phyloP scores from a whole-genome alignment of 2,888 invertebrate species.

The Lithophane socia region DNA sequence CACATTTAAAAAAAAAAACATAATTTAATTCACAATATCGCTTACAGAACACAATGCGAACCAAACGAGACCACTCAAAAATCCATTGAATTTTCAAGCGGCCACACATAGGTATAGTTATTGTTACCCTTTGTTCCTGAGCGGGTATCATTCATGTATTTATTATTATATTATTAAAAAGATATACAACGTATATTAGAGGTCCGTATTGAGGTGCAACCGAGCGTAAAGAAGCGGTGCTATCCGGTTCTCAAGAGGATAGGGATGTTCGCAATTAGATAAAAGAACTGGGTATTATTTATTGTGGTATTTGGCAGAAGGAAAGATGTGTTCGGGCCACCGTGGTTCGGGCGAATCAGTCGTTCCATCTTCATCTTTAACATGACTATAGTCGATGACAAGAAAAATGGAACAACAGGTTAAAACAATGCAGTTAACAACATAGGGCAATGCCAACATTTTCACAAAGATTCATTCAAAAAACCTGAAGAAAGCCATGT shows the following conservation, averaged over 20 bases:
- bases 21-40: constrained; percentile 66
- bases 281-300: constrained; percentile 38
- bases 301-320: constrained; percentile 9
- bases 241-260: constrained; percentile 88
- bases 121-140: constrained; percentile 63
- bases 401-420: background rate
- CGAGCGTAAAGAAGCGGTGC: constrained; percentile 86
- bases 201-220: constrained; percentile 77
- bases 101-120: constrained; percentile 57
- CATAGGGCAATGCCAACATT: background rate
- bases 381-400: too few species aligned
- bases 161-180: constrained; percentile 82
- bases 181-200: constrained; percentile 85
- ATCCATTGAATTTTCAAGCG: constrained; percentile 63
- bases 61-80: constrained; percentile 61
- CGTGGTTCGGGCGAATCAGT: background rate
- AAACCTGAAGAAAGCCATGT: background rate
- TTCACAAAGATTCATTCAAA: background rate
- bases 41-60: constrained; percentile 56
- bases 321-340: background rate
- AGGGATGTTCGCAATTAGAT: constrained; percentile 57
- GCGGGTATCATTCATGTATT: constrained; percentile 81
- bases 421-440: background rate
- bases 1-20: constrained; percentile 50
- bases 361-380: background rate